Base-by-base conservation (phyloP, 2,888 invertebrate genomes). In the Aleiodes alternator region DNA sequence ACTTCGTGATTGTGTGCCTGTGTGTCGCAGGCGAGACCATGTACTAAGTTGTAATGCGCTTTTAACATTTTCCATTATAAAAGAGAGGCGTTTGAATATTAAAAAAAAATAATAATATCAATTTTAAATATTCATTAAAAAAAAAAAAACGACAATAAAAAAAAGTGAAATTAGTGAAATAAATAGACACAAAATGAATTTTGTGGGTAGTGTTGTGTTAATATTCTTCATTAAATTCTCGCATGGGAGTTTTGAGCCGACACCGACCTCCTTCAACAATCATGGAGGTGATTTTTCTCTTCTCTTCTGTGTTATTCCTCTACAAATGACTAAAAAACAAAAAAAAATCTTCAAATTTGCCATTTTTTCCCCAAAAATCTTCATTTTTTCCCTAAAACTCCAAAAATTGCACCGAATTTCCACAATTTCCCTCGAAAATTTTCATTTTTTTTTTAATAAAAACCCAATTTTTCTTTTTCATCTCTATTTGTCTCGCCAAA, bases 251-350 rank as follows among this genome's bases (percentile, higher is more conserved):
- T 79, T 83, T 77, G 84, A 85, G 79, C 83, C 87, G 78, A 84
- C 87, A 81, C 84, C 86, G 83, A 86, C 85, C 82, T 86, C 86
- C 82, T 84, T 85, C 84, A 86, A 86, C 87, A 86, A 88, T 86
- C 88, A 87, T 87, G 88, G 87, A 88, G 88, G 88, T 88, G 85
- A 87, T 83, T 83, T 84, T 79, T 83, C 55, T 70, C 55, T 56
- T 57, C 53, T 53, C 23, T 23, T 23, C 1, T 23, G 23, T 48
- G 31, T 59, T 66, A 29, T 71, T 11, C 50, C 43, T 53, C 55
- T 43, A 43, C 43, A 70, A 43, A 53, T 53, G 59, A 43, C 12
- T 69, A 23, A 23, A 43, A 56, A 51, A 14, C 1, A 2, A 48
- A 56, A 38, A 34, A 14, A 48, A 31, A 38, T 31, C 29, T n/a